Conservation (phyloP, 1,140 invertebrate species). For the Aphaenogaster rudis region DNA sequence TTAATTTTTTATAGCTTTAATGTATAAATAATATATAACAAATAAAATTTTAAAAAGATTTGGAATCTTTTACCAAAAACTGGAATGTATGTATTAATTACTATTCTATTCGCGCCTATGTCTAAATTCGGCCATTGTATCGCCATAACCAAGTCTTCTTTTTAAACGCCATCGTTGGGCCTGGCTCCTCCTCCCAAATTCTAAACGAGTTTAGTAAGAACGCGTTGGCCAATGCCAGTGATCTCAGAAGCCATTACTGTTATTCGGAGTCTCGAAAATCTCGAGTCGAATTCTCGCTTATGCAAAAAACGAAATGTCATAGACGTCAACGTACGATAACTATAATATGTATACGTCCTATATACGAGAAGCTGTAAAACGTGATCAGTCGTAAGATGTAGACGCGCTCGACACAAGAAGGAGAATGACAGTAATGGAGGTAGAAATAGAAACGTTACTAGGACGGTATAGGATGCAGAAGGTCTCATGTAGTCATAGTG, state of each 20-base stretch:
- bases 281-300: background rate
- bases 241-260: background rate
- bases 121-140: constrained; percentile 13
- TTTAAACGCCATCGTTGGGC: constrained; percentile 41
- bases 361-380: constrained; percentile 19
- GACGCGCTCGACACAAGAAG: constrained; percentile 64
- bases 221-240: constrained; percentile 19
- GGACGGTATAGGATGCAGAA: constrained; percentile 41
- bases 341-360: background rate
- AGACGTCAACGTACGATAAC: background rate
- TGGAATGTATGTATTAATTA: background rate
- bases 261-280: background rate
- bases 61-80: background rate
- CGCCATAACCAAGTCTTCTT: constrained; percentile 21
- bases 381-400: constrained; percentile 67
- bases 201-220: constrained; percentile 21
- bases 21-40: background rate
- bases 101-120: background rate
- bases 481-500: constrained; percentile 41
- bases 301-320: background rate
- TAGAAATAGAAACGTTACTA: constrained; percentile 74
- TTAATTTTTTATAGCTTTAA: background rate
- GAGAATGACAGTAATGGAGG: constrained; percentile 76
- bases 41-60: background rate
- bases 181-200: constrained; percentile 32